Base-by-base conservation (phyloP, 2,113 vertebrate genomes). In the Pomatostomus ruficeps region DNA sequence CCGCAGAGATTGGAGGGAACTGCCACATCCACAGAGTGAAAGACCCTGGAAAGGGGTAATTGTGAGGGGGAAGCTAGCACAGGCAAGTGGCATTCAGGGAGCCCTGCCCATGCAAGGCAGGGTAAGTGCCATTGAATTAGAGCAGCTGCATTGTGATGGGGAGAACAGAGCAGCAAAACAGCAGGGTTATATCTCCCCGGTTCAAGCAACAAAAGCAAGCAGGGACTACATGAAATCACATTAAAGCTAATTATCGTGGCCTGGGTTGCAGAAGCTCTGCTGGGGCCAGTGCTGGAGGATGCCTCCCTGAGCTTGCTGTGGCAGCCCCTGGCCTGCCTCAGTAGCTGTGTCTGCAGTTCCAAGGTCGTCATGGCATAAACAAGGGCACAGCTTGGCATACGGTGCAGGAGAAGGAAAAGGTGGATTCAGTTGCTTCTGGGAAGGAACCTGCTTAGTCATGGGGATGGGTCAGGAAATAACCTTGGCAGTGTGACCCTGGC, bases 121-220 rank as follows among this genome's bases (percentile, higher is more conserved):
- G 23, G 6, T 54, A 61, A 16, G 24, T n/a, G 63, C 36, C 54
- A 35, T 14, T 61, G 73, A 42, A n/a, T 23, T 58, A 46, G 33
- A 85, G 45, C 21, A 42, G 36, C 52, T 58, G 46, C 9, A 1
- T 58, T 57, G 42, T 79, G 49, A 20, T 36, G 33, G 33, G 42
- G 58, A 76, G 28, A 76, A 33, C 1, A 45, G 24, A 72, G 54
- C 26, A 89, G 65, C 88, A 42, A 35, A 86, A 82, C 26, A 79
- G 43, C 0, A 0, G n/a, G 28, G 85, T 72, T 48, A 85, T 86
- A 42, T 2, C 15, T 11, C 5, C 3, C 0, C 0, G 1, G 14
- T 71, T 35, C 6, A 6, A 84, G 57, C 72, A 67, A 26, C n/a
- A 57, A 62, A 96, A 81, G 12, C 65, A 70, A 78, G 52, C 54